These are phyloP conservation scores for Lepidocyrtoides sp. DNA, from an alignment of 2,888 invertebrate genomes.

Conservation along the genomic window DNA sequence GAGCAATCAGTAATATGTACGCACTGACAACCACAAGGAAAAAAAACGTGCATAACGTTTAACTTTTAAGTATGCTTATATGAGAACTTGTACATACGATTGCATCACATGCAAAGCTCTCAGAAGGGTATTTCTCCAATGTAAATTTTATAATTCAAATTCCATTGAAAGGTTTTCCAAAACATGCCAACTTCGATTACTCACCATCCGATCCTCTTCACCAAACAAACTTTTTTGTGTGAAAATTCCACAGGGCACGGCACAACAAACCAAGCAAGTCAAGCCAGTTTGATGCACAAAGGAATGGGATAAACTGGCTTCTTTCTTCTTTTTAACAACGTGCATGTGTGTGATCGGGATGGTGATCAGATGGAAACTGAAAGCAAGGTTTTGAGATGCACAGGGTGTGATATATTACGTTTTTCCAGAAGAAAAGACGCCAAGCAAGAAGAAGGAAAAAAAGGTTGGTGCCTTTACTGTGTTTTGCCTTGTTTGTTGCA, in stretches of 20 bases:
- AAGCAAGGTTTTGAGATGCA: slow-evolving; percentile 2
- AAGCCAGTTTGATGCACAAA: slow-evolving; percentile 10
- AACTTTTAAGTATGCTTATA: background rate
- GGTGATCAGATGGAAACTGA: slow-evolving; percentile 61
- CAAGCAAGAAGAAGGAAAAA: slow-evolving; percentile 27
- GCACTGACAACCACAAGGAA: slow-evolving; percentile 16
- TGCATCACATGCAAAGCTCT: background rate
- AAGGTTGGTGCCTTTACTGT: slow-evolving; percentile 28
- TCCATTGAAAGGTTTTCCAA: slow-evolving; percentile 10
- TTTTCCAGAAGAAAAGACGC: slow-evolving; percentile 48
- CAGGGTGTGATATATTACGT: slow-evolving; percentile 61
- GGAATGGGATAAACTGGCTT: background rate
- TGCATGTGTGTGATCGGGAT: slow-evolving; percentile 9
- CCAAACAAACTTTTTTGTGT: slow-evolving; percentile 4
- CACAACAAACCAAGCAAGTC: background rate
- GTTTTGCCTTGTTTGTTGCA: slow-evolving; percentile 28
- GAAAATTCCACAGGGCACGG: background rate
- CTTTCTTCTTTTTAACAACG: background rate
- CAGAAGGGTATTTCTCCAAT: too few species aligned
- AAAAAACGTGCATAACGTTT: background rate
- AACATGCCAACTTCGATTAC: background rate
- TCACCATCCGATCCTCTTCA: background rate
- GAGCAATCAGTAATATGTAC: background rate
- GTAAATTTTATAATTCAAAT: background rate
- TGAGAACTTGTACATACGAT: background rate